Evolutionary conservation across 2,113 vertebrate genomes (phyloP).

Genomic region (Dromiciops gliroides): DNA sequence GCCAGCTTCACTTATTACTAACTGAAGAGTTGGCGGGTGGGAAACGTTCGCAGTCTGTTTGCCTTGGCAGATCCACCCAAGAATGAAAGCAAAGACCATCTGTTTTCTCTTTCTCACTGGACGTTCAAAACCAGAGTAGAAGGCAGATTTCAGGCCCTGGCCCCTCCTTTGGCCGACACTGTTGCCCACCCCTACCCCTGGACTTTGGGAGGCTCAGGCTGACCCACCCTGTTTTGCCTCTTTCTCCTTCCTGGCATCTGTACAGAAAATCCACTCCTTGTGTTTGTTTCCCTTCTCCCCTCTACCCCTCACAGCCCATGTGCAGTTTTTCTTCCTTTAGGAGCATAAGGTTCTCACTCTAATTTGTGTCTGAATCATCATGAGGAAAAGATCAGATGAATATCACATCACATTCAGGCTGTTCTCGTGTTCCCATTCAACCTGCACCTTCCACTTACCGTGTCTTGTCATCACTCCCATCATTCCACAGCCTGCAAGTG

Average conservation of each 20-base stretch:
- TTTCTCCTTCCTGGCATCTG: neutral
- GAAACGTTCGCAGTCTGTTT: neutral
- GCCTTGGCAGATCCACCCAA: neutral
- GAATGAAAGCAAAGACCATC: neutral
- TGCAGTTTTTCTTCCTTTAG: neutral
- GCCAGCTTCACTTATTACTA: neutral
- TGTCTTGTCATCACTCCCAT: neutral
- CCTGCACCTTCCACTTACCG: neutral
- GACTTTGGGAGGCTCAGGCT: neutral
- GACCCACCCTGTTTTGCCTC: neutral
- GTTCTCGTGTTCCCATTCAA: accelerated
- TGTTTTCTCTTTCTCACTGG: neutral
- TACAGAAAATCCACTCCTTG: neutral
- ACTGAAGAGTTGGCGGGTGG: neutral
- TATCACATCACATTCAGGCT: neutral
- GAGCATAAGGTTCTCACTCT: constrained; percentile 30
- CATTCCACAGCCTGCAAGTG: neutral
- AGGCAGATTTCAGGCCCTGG: neutral
- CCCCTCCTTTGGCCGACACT: neutral
- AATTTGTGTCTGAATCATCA: constrained; percentile 20
- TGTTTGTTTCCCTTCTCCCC: accelerated
- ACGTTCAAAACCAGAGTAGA: neutral
- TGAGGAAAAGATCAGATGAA: constrained; percentile 31
- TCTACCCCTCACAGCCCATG: neutral
- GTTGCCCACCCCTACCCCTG: neutral